phyloP scores from a whole-genome alignment of 2,888 invertebrate species.

The Apodemia mormo region DNA sequence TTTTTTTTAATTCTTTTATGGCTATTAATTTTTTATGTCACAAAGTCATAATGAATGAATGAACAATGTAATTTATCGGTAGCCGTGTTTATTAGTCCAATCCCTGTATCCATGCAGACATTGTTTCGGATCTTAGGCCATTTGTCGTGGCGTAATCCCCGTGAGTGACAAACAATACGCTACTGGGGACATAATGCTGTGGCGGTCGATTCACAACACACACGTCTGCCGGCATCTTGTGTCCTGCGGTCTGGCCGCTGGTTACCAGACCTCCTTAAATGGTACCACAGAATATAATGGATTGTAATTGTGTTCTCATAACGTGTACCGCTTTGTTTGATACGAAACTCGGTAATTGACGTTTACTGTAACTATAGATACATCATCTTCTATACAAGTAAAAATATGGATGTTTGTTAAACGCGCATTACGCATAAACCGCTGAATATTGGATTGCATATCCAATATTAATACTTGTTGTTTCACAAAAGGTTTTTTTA shows the following conservation, averaged over 20 bases:
- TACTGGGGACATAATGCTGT: conserved; percentile 67
- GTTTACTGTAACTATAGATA: conserved; percentile 37
- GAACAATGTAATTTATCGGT: conserved; percentile 14
- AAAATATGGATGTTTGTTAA: too few species aligned
- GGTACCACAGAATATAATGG: conserved; percentile 69
- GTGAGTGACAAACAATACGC: conserved; percentile 78
- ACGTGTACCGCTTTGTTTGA: conserved; percentile 59
- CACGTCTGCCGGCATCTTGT: conserved; percentile 33
- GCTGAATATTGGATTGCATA: too few species aligned
- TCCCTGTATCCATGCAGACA: conserved; percentile 7
- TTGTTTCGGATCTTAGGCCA: conserved; percentile 57
- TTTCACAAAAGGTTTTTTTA: too few species aligned
- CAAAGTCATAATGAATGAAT: neutral
- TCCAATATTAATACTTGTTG: too few species aligned
- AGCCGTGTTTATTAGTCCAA: conserved; percentile 21
- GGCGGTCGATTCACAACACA: conserved; percentile 40
- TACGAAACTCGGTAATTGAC: conserved; percentile 63
- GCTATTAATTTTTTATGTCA: too few species aligned
- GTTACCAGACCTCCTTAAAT: conserved; percentile 57
- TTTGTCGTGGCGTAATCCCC: conserved; percentile 72
- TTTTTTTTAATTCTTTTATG: too few species aligned
- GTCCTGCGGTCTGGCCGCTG: conserved; percentile 22
- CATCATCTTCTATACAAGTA: too few species aligned
- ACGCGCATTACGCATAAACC: too few species aligned
- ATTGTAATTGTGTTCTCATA: conserved; percentile 78